A percentile compares a stretch with the other conserved stretches of the same genome.
Conservation (phyloP, 1,140 invertebrate genomes). For the Scaptomyza graminum region DNA sequence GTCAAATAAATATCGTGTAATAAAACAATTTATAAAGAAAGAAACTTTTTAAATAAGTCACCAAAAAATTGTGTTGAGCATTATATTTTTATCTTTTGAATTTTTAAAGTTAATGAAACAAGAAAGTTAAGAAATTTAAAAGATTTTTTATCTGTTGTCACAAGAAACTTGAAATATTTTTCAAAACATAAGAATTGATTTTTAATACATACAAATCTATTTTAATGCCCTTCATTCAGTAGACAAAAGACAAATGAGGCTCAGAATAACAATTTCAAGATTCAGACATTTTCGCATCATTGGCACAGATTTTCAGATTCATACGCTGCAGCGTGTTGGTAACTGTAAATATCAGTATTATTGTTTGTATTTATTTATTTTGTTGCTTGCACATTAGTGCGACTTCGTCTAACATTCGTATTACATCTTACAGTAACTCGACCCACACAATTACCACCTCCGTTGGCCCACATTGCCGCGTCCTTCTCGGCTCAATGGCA, state of each 20-base stretch:
- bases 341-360: constrained; percentile 30
- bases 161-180: no score
- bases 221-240: neutral
- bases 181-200: no score
- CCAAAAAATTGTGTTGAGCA: no score
- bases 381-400: constrained; percentile 26
- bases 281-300: constrained; percentile 31
- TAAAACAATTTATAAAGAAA: no score
- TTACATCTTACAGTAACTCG: constrained; percentile 13
- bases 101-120: no score
- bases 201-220: neutral
- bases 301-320: constrained; percentile 40
- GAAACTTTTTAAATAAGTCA: no score
- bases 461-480: neutral
- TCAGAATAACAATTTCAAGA: neutral
- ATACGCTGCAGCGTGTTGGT: neutral
- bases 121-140: no score
- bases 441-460: constrained; percentile 22
- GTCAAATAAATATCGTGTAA: no score
- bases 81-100: no score
- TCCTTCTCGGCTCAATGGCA: constrained; percentile 11
- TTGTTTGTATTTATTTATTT: neutral
- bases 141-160: no score
- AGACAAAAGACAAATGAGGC: constrained; percentile 15
- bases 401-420: constrained; percentile 13